Percentiles rank a stretch among this genome's conserved stretches.
Evolutionary conservation across 1,140 invertebrate species (phyloP).

Genomic region (Aphis craccivora): DNA sequence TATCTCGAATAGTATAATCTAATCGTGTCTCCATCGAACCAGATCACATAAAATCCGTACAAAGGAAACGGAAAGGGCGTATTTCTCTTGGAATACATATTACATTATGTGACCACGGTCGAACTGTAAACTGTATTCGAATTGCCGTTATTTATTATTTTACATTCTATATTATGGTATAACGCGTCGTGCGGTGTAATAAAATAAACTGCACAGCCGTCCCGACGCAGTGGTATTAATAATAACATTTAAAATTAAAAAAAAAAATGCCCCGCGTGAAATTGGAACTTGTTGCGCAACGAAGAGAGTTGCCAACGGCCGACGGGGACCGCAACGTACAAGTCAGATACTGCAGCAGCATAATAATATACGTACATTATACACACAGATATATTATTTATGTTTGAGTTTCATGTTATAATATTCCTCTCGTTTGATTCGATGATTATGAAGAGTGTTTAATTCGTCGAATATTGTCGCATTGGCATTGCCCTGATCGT

Average conservation of each 20-base stretch:
- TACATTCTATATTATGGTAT: not conserved
- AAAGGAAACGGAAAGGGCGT: not conserved
- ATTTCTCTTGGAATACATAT: not conserved
- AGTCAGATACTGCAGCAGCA: not conserved
- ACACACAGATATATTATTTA: not conserved
- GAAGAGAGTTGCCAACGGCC: slow-evolving; percentile 9
- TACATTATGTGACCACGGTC: not conserved
- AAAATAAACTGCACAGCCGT: not conserved
- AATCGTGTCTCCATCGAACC: not conserved
- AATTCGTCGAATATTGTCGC: not conserved
- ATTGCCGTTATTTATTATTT: slow-evolving; percentile 28
- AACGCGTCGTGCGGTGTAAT: not conserved
- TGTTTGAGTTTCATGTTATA: not conserved
- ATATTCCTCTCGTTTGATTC: not conserved
- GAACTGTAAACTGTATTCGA: not conserved
- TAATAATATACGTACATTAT: not conserved
- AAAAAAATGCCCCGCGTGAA: not conserved
- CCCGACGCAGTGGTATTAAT: not conserved
- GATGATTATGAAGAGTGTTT: not conserved
- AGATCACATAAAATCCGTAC: not conserved
- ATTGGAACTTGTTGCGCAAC: slow-evolving; percentile 26
- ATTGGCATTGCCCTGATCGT: not conserved
- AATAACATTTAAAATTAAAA: not conserved
- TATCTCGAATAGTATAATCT: not conserved
- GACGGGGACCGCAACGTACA: not conserved